Evolutionary conservation across 2,797 vertebrate species (phyloP).

Genomic region (Halcyon badia): DNA sequence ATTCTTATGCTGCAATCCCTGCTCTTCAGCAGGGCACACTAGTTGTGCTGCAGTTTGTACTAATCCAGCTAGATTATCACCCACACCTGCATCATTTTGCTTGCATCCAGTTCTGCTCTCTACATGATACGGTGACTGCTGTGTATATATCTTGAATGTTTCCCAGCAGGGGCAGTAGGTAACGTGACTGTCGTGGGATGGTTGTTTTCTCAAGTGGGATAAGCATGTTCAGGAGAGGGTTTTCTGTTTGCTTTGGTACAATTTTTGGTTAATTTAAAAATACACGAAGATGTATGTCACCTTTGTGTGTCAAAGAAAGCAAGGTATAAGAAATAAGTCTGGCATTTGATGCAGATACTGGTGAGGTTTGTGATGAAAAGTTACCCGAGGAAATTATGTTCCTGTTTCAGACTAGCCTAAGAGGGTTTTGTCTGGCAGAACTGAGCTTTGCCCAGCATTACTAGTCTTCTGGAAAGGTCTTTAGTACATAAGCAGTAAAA

Average conservation of each 20-base stretch:
- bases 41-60: not conserved
- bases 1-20: not conserved
- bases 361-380: not conserved
- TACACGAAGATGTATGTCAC: not conserved
- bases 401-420: not conserved
- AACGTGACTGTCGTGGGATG: not conserved
- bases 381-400: not conserved
- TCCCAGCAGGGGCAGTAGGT: not conserved
- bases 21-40: not conserved
- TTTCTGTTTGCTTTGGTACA: not conserved
- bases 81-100: not conserved
- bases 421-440: not conserved
- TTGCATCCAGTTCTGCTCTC: not conserved
- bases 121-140: not conserved
- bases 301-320: not conserved
- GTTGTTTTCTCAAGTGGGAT: not conserved
- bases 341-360: not conserved
- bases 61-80: not conserved
- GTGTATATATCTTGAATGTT: accelerated
- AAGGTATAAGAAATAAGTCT: not conserved
- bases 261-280: not conserved
- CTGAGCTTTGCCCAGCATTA: not conserved
- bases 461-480: not conserved
- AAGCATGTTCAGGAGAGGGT: not conserved
- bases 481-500: not conserved